phyloP scores from a whole-genome alignment of 1,140 invertebrate genomes.

The Drosophila kurseongensis region DNA sequence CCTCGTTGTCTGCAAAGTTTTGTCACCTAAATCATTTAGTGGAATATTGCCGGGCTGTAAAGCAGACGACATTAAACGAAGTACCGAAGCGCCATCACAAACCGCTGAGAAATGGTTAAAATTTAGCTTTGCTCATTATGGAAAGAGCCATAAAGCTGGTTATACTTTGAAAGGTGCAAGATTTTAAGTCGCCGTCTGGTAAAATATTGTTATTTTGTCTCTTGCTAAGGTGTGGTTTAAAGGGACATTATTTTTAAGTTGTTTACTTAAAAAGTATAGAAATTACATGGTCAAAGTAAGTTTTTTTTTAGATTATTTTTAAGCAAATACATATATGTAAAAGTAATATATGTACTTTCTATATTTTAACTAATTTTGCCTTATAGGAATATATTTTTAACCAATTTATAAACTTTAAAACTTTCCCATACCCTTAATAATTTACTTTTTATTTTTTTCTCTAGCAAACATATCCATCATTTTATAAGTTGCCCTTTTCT shows the following conservation, averaged over 20 bases:
- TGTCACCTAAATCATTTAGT: conserved; percentile 78
- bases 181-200: background rate
- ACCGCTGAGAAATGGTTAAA: conserved; percentile 33
- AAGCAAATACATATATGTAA: too few relatives aligned
- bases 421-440: too few relatives aligned
- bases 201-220: conserved; percentile 12
- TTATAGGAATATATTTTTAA: too few relatives aligned
- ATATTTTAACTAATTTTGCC: too few relatives aligned
- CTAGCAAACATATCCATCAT: too few relatives aligned
- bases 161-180: conserved; percentile 9
- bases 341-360: too few relatives aligned
- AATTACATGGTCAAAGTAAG: too few relatives aligned
- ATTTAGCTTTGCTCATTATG: conserved; percentile 15
- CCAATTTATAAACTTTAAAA: too few relatives aligned
- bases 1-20: conserved; percentile 67
- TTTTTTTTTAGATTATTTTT: too few relatives aligned
- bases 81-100: conserved; percentile 30
- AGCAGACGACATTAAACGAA: conserved; percentile 38
- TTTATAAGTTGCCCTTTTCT: too few relatives aligned
- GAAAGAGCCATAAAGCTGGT: conserved; percentile 23
- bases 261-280: background rate
- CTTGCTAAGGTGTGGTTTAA: background rate
- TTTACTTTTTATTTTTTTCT: too few relatives aligned
- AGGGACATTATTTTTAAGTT: background rate
- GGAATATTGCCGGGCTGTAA: conserved; percentile 40